Conservation (phyloP, 2,888 invertebrate genomes). For the Carpatolechia fugitivella region DNA sequence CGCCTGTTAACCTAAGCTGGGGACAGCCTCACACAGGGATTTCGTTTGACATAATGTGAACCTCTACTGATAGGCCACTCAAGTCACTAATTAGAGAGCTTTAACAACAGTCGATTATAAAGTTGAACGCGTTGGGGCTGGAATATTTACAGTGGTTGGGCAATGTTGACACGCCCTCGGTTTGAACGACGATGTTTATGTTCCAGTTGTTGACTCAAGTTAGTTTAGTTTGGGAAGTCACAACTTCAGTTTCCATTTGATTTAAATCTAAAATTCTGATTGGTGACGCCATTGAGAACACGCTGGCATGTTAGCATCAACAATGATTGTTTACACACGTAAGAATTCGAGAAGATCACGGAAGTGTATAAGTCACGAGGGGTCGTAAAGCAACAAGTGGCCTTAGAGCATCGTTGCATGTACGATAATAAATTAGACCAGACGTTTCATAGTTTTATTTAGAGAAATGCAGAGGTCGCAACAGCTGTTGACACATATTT, state of each 20-base stretch:
- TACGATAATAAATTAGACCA: background rate
- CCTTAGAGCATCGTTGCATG: background rate
- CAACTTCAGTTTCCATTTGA: background rate
- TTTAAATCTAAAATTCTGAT: background rate
- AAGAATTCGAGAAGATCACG: too few relatives aligned
- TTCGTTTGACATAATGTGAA: too few relatives aligned
- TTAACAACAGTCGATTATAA: background rate
- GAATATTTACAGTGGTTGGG: slow-evolving; percentile 27
- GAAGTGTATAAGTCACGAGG: too few relatives aligned
- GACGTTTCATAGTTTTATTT: too few relatives aligned
- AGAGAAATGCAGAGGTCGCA: too few relatives aligned
- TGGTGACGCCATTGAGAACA: background rate
- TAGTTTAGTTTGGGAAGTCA: slow-evolving; percentile 16
- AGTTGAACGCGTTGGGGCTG: slow-evolving; percentile 8
- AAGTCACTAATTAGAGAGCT: background rate
- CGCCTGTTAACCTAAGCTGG: too few relatives aligned
- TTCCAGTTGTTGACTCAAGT: slow-evolving; percentile 20
- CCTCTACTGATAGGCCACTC: too few relatives aligned
- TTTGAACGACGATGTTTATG: slow-evolving; percentile 18
- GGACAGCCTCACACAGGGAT: too few relatives aligned
- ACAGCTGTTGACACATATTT: too few relatives aligned
- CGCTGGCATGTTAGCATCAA: background rate
- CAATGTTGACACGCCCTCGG: slow-evolving; percentile 25
- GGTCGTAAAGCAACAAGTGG: background rate
- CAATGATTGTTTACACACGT: background rate